Percentiles rank a stretch among this genome's conserved stretches.
These are phyloP conservation scores for Aplodontia rufa DNA, from an alignment of 2,113 vertebrate species.

Conservation along the genomic window DNA sequence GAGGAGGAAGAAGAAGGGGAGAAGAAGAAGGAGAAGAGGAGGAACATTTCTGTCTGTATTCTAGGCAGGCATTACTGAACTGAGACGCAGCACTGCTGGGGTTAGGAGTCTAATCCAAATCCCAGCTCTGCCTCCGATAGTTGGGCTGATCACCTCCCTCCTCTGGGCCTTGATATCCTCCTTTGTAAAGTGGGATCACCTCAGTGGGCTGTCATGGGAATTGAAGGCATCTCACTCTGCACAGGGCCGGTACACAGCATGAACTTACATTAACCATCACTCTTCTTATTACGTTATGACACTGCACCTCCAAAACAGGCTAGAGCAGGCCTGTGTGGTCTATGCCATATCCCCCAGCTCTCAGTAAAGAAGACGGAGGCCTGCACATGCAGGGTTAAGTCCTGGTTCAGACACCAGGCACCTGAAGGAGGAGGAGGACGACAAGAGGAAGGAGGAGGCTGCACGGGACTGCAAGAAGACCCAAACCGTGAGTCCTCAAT, in stretches of 20 bases:
- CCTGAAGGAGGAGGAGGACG: too few species aligned
- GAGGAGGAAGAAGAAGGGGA: too few species aligned
- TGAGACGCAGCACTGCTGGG: not conserved
- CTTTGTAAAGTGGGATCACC: not conserved
- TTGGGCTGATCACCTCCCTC: too few species aligned
- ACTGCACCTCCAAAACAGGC: too few species aligned
- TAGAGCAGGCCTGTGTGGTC: rapidly evolving
- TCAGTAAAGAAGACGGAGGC: not conserved
- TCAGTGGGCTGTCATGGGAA: not conserved
- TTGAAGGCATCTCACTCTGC: rapidly evolving
- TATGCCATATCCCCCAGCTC: not conserved
- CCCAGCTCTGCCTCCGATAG: not conserved
- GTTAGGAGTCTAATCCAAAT: not conserved
- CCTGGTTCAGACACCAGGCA: not conserved
- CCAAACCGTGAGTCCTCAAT: too few species aligned
- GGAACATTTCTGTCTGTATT: not conserved
- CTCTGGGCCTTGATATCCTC: not conserved
- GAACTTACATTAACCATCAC: too few species aligned
- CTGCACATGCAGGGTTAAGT: rapidly evolving
- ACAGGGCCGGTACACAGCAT: not conserved
- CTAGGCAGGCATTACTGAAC: not conserved
- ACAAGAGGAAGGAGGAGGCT: too few species aligned
- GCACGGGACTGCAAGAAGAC: not conserved
- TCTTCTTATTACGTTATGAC: not conserved
- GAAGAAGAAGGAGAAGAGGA: not conserved